These are phyloP conservation scores for Phrynocephalus versicolor DNA, from an alignment of 2,113 vertebrate genomes.

Conservation along the genomic window DNA sequence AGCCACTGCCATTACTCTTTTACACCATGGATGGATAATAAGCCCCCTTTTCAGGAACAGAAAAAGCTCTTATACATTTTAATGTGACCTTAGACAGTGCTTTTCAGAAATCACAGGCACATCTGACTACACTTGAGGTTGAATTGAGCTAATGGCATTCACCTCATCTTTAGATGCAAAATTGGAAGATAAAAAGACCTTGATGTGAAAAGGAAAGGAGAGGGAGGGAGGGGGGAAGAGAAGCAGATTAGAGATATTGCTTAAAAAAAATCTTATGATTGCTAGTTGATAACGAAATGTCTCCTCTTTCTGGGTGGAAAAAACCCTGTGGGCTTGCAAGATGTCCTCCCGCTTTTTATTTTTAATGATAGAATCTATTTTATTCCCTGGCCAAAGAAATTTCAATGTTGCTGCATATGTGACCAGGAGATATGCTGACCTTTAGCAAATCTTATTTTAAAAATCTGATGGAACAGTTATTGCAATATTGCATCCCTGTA, in stretches of 20 bases:
- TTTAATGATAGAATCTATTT: conserved; percentile 91
- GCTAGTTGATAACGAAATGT: conserved; percentile 83
- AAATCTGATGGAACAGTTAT: conserved; percentile 85
- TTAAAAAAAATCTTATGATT: conserved; percentile 86
- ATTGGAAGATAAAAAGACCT: conserved; percentile 90
- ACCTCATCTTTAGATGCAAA: conserved; percentile 87
- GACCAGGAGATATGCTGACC: conserved; percentile 87
- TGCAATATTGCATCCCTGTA: conserved; percentile 81
- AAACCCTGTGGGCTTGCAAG: conserved; percentile 75
- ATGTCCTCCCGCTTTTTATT: conserved; percentile 80
- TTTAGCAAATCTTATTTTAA: conserved; percentile 86
- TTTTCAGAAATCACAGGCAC: conserved; percentile 83
- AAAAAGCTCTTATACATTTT: conserved; percentile 86
- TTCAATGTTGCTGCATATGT: conserved; percentile 86
- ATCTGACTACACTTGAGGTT: conserved; percentile 87
- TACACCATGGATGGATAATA: conserved; percentile 80
- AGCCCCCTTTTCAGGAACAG: conserved; percentile 79
- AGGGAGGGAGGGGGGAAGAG: conserved; percentile 57
- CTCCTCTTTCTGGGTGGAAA: conserved; percentile 73
- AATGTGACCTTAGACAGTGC: conserved; percentile 86
- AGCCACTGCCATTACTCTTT: conserved; percentile 80
- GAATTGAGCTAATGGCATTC: conserved; percentile 89
- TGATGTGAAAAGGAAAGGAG: conserved; percentile 79
- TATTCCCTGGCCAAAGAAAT: conserved; percentile 87
- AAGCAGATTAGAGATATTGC: conserved; percentile 83